Conservation (phyloP, 2,888 invertebrate genomes). For the Dermolepida albohirtum region DNA sequence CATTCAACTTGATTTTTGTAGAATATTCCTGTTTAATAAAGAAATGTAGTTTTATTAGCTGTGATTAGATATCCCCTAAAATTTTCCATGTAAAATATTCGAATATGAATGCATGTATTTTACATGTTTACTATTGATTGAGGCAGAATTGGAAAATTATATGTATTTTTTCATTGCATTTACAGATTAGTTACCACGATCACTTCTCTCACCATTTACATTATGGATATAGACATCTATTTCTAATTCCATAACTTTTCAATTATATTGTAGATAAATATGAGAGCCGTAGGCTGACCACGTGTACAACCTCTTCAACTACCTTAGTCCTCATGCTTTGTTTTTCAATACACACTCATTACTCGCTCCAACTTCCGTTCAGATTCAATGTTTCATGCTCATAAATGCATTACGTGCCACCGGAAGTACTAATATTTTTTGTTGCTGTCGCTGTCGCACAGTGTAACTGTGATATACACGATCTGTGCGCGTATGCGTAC, state of each 20-base stretch:
- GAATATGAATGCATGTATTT: no score
- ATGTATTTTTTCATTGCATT: no score
- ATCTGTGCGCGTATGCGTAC: conserved; percentile 1
- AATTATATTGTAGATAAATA: not conserved
- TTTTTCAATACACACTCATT: conserved; percentile 52
- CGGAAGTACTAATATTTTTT: conserved; percentile 48
- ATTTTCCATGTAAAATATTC: no score
- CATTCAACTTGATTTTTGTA: no score
- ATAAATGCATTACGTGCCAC: conserved; percentile 51
- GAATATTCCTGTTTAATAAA: no score
- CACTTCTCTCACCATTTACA: no score
- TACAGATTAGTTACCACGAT: no score
- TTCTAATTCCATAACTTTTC: not conserved
- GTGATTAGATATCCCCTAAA: no score
- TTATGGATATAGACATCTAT: no score
- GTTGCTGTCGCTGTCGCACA: conserved; percentile 30
- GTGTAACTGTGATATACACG: conserved; percentile 25
- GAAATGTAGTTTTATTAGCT: no score
- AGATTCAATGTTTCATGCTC: conserved; percentile 51
- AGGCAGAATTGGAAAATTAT: no score
- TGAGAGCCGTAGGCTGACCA: conserved; percentile 24
- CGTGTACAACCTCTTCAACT: conserved; percentile 42
- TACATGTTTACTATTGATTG: no score
- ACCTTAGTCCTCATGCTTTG: conserved; percentile 48
- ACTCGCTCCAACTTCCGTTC: conserved; percentile 53